phyloP scores from a whole-genome alignment of 2,797 vertebrate genomes.

The Sandelia bainsii region DNA sequence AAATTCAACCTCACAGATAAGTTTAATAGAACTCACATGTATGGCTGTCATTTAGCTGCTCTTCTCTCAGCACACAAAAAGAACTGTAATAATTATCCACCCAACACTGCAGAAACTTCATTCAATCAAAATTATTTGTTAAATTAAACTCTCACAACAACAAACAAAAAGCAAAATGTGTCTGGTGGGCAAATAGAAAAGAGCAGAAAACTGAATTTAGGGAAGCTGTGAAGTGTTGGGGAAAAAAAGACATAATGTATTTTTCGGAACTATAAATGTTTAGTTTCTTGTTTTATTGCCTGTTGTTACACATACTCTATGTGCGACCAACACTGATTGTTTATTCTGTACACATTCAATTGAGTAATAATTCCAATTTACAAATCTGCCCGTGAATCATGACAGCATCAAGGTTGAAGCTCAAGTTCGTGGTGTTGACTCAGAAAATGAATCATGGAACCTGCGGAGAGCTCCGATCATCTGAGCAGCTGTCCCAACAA shows the following conservation, averaged over 20 bases:
- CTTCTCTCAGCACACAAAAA: neutral
- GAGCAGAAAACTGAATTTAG: neutral
- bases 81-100: neutral
- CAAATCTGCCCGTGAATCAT: slow-evolving; percentile 62
- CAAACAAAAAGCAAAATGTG: slow-evolving; percentile 10
- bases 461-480: slow-evolving; percentile 82
- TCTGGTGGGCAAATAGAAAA: neutral
- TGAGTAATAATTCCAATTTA: slow-evolving; percentile 50
- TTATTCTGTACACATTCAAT: slow-evolving; percentile 14
- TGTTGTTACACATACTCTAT: neutral
- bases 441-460: slow-evolving; percentile 84
- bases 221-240: neutral
- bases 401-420: slow-evolving; percentile 43
- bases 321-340: neutral
- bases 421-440: slow-evolving; percentile 78
- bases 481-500: slow-evolving; percentile 88
- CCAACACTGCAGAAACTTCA: neutral
- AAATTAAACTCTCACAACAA: slow-evolving; percentile 37
- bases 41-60: slow-evolving; percentile 18
- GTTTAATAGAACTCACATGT: slow-evolving; percentile 31
- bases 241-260: neutral
- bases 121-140: slow-evolving; percentile 9
- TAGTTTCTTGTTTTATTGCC: neutral
- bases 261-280: neutral
- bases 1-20: neutral